These are phyloP conservation scores for Misgurnus anguillicaudatus DNA, from an alignment of 2,113 vertebrate species.

Conservation along the genomic window DNA sequence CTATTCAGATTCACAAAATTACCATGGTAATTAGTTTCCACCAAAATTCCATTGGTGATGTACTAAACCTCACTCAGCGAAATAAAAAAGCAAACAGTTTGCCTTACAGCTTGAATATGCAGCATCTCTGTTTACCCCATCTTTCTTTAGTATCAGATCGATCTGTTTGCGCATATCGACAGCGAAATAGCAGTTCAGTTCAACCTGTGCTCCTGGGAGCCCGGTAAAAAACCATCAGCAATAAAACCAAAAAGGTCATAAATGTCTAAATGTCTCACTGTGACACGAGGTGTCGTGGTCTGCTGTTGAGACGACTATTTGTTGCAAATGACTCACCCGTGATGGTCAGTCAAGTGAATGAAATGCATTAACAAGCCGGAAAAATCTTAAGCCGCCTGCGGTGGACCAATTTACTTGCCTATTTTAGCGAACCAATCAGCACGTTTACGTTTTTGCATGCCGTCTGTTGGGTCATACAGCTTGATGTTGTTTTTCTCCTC, in stretches of 20 bases:
- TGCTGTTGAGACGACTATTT: conserved; percentile 37
- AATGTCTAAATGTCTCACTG: conserved; percentile 39
- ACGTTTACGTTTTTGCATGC: conserved; percentile 26
- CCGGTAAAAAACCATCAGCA: conserved; percentile 10
- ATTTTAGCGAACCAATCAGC: conserved; percentile 30
- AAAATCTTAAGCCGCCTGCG: conserved; percentile 15
- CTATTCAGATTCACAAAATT: no score
- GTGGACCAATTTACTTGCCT: background rate
- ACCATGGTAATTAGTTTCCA: no score
- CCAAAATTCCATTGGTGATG: background rate
- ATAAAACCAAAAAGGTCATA: conserved; percentile 28
- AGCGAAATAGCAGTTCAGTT: conserved; percentile 16
- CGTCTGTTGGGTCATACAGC: background rate
- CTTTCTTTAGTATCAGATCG: conserved; percentile 22
- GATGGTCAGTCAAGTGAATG: conserved; percentile 38
- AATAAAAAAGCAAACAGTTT: conserved; percentile 23
- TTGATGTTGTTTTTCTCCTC: background rate
- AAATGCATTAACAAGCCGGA: conserved; percentile 30
- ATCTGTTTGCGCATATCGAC: conserved; percentile 49
- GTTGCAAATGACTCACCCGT: conserved; percentile 20
- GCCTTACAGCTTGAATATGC: conserved; percentile 17
- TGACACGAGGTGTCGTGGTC: conserved; percentile 16
- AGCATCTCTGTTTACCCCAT: conserved; percentile 1
- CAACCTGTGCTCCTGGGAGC: conserved; percentile 25
- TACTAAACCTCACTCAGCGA: background rate